Evolutionary conservation across 2,113 vertebrate genomes (phyloP).

Genomic region (Galeopterus variegatus): DNA sequence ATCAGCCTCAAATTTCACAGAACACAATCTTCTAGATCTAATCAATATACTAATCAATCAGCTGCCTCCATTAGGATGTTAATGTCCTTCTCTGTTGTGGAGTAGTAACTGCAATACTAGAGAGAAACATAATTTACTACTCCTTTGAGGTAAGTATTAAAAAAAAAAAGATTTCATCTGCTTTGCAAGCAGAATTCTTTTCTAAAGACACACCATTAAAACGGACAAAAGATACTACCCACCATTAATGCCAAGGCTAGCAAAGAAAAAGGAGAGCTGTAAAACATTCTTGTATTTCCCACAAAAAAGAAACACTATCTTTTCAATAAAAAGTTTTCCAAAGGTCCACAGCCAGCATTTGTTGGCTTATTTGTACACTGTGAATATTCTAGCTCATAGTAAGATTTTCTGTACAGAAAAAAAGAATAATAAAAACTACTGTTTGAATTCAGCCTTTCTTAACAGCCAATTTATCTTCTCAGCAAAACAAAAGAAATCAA

Average conservation of each 20-base stretch:
- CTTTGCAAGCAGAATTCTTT: slow-evolving; percentile 25
- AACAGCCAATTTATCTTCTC: slow-evolving; percentile 54
- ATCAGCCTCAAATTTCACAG: neutral
- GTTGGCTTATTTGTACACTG: slow-evolving; percentile 46
- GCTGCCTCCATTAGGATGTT: slow-evolving; percentile 3
- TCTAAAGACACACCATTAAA: slow-evolving; percentile 36
- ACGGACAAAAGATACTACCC: neutral
- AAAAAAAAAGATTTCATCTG: neutral
- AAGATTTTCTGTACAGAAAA: slow-evolving; percentile 37
- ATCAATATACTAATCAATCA: slow-evolving; percentile 65
- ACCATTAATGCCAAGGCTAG: neutral
- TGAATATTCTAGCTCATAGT: slow-evolving; percentile 11
- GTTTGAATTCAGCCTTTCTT: slow-evolving; percentile 46
- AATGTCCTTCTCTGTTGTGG: neutral
- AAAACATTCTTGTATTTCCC: neutral
- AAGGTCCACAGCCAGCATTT: slow-evolving; percentile 6
- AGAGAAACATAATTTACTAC: slow-evolving; percentile 15
- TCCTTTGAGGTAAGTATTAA: slow-evolving; percentile 55
- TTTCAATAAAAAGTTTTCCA: slow-evolving; percentile 43
- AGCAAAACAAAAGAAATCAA: slow-evolving; percentile 73
- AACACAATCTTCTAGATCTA: neutral
- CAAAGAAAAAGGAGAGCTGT: neutral
- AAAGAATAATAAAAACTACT: slow-evolving; percentile 40
- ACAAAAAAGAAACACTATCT: slow-evolving; percentile 17
- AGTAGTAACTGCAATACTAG: neutral